These are phyloP conservation scores for Pogoniulus pusillus DNA, from an alignment of 2,797 vertebrate genomes.

Conservation along the genomic window DNA sequence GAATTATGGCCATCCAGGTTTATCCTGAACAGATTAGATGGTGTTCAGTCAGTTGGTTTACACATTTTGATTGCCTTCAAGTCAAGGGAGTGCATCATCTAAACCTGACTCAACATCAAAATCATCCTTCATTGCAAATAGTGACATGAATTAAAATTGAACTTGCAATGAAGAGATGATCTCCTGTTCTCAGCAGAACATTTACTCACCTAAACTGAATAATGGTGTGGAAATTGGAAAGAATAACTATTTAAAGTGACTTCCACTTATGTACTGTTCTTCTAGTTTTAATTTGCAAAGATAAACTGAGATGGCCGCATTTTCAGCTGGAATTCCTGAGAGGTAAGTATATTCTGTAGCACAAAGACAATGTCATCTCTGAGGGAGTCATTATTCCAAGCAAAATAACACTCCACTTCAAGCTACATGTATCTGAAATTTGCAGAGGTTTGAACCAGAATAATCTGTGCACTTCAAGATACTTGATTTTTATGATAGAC, in stretches of 20 bases:
- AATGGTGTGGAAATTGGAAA: background rate
- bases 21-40: background rate
- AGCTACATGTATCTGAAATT: background rate
- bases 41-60: background rate
- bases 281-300: background rate
- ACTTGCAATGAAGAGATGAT: background rate
- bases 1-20: accelerated
- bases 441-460: background rate
- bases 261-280: background rate
- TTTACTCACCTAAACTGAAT: background rate
- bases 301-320: background rate
- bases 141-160: background rate
- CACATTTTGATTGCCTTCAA: background rate
- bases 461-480: background rate
- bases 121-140: background rate
- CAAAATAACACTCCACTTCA: background rate
- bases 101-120: background rate
- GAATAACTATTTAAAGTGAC: background rate
- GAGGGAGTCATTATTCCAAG: background rate
- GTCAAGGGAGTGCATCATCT: background rate
- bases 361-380: background rate
- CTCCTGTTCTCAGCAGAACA: background rate
- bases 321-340: background rate
- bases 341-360: background rate
- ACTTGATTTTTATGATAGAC: too few relatives aligned